Evolutionary conservation across 2,888 invertebrate species (phyloP), one percentile per base, ranked within the genome.

Genomic region (Congeria kusceri): DNA sequence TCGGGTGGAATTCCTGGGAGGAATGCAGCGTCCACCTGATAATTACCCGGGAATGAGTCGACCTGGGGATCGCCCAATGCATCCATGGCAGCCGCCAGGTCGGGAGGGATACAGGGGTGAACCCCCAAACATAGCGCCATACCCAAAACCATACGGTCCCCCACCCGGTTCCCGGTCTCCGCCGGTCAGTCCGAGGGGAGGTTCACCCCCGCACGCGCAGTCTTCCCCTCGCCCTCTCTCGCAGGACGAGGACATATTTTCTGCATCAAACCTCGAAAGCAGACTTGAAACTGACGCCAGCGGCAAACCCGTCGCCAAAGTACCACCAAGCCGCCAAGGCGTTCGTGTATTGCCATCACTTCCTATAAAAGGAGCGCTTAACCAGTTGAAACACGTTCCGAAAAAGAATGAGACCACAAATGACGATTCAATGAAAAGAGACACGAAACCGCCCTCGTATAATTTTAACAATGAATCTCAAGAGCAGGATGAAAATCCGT

Each of bases 241-340:
- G n/a, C 77, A 77, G 9, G 59, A 66, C 11, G 63, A 67, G 3
- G 77, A 77, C 7, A 79, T 85, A 0, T 90, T 83, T 65, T 90
- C 90, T 11, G 85, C 86, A 11, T 91, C 91, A 7, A 91, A 90
- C 75, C 71, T 88, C 3, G 91, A 91, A 69, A 90, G 88, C 66
- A 78, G 91, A 57, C 79, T 83, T 44, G 84, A 85, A 59, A 80
- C 80, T 11, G 66, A 63, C 29, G 77, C 81, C 25, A 64, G 64
- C 18, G 77, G 80, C 5, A 87, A 88, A 66, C 91, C 91, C 7
- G 87, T 91, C 15, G 91, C 91, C 7, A 90, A 91, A 75, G 91
- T 91, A 5, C 90, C 90, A 0, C 91, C 91, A 0, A 89, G 90
- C 67, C 80, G 90, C 32, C 87, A 89, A 27, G 91, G 91, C 0